phyloP scores from a whole-genome alignment of 92 coral and sea anemone genomes.

The Muricea muricata region DNA sequence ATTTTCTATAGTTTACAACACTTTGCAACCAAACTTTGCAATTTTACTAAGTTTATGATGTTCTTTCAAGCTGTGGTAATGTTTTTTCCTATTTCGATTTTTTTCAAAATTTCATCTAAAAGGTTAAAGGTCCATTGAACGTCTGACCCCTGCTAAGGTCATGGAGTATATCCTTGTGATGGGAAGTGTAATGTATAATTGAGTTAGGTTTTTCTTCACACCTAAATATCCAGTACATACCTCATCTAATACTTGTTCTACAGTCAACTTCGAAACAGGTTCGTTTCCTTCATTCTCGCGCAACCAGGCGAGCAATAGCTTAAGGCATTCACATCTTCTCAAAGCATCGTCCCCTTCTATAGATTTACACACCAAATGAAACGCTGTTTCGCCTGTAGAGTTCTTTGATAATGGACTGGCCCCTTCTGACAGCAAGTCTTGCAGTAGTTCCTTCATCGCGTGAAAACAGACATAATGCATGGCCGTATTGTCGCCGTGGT shows the following conservation, averaged over 20 bases:
- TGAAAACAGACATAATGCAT: conserved; percentile 83
- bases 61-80: too few species aligned
- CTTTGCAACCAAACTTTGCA: too few species aligned
- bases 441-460: conserved; percentile 87
- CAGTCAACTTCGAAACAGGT: not conserved
- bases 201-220: not conserved
- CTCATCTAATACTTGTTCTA: conserved; percentile 9
- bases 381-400: conserved; percentile 72
- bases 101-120: too few species aligned
- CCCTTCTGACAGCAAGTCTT: conserved; percentile 85
- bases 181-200: too few species aligned
- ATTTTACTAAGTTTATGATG: too few species aligned
- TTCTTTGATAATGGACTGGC: conserved; percentile 80
- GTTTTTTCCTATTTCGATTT: too few species aligned
- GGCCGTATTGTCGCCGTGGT: conserved; percentile 79
- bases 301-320: conserved; percentile 67
- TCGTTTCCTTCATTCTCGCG: conserved; percentile 41
- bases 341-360: conserved; percentile 70
- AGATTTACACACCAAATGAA: conserved; percentile 77
- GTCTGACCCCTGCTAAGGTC: too few species aligned
- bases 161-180: too few species aligned
- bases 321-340: conserved; percentile 80
- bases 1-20: too few species aligned
- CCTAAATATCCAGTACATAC: conserved; percentile 8
- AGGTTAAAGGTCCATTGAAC: too few species aligned